Percentiles rank a stretch among this genome's conserved stretches.
These are phyloP conservation scores for Stercorarius parasiticus DNA, from an alignment of 2,113 vertebrate species.

Conservation along the genomic window DNA sequence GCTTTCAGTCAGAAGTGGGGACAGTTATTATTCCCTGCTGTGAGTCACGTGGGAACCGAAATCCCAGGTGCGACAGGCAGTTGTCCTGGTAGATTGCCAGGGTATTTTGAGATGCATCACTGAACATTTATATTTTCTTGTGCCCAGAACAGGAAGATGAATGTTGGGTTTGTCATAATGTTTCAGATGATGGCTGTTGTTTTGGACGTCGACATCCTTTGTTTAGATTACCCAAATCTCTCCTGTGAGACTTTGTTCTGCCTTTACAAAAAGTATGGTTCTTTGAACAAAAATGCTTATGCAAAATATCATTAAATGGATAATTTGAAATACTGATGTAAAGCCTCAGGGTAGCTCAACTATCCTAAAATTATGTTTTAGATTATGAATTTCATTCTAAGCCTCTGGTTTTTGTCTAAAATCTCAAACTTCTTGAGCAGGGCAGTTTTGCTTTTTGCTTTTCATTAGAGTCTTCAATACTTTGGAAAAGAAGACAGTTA, in stretches of 20 bases:
- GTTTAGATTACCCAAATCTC: neutral
- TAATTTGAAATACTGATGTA: neutral
- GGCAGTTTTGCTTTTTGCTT: neutral
- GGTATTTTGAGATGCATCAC: neutral
- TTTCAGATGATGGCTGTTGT: neutral
- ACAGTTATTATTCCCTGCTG: neutral
- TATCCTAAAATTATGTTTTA: neutral
- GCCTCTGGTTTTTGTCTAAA: neutral
- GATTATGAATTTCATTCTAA: neutral
- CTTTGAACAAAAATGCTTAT: neutral
- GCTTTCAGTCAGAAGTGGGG: neutral
- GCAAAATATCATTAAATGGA: neutral
- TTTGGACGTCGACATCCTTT: neutral
- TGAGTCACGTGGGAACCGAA: neutral
- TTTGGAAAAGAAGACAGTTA: neutral
- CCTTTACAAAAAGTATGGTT: neutral
- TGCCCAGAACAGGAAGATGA: neutral
- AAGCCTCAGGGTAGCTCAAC: neutral
- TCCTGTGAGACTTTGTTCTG: neutral
- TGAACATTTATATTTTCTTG: neutral
- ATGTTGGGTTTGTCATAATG: neutral
- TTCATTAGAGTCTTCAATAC: neutral
- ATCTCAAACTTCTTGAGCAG: neutral
- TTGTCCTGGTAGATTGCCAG: neutral
- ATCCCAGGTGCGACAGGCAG: neutral